Conservation (phyloP, 2,797 vertebrate genomes). For the Euthynnus affinis region DNA sequence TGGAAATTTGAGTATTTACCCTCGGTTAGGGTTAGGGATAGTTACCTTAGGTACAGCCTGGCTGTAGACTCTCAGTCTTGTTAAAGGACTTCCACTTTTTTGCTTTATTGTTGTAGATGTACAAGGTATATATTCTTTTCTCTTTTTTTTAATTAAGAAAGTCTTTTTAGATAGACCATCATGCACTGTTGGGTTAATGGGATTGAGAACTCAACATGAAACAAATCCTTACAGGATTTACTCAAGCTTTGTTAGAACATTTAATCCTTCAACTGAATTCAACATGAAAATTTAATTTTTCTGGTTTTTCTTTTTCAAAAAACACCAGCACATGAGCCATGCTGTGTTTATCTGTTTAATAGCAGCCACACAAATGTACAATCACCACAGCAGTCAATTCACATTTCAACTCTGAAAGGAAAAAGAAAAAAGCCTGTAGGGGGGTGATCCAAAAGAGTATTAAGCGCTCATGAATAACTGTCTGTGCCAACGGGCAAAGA, state of each 20-base stretch:
- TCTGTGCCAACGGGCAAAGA: conserved; percentile 63
- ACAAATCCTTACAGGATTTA: neutral
- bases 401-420: conserved; percentile 21
- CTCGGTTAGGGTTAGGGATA: too few species aligned
- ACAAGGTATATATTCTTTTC: neutral
- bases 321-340: neutral
- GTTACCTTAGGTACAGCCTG: neutral
- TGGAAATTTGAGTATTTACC: too few species aligned
- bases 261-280: neutral
- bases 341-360: conserved; percentile 20
- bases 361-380: conserved; percentile 3
- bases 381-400: conserved; percentile 22
- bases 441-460: conserved; percentile 55
- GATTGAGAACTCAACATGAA: neutral
- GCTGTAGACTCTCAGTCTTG: too few species aligned
- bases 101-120: neutral
- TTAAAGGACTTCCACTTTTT: neutral
- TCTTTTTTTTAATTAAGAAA: neutral
- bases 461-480: conserved; percentile 66
- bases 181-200: neutral
- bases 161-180: neutral
- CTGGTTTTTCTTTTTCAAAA: neutral
- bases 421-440: conserved; percentile 15
- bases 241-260: neutral
- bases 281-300: neutral